Percentiles rank a stretch among this genome's conserved stretches.
These are phyloP conservation scores for Pogonophryne albipinna DNA, from an alignment of 2,797 vertebrate genomes.

Conservation along the genomic window DNA sequence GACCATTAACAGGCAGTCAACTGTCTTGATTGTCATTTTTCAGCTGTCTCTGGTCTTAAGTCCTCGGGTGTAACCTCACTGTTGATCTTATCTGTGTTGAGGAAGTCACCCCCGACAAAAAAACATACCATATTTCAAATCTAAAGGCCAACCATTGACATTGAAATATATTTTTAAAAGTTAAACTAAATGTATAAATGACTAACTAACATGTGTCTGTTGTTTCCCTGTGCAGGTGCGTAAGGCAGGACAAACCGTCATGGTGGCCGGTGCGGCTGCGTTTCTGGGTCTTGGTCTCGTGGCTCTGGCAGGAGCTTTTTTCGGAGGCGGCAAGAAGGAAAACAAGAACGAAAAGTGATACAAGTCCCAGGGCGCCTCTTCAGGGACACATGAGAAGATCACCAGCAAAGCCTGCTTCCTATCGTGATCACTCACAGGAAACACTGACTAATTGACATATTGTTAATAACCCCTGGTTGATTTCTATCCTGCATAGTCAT, in stretches of 20 bases:
- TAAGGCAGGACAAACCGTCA: conserved; percentile 49
- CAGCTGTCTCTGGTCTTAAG: no score
- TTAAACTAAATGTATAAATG: no score
- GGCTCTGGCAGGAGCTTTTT: conserved; percentile 53
- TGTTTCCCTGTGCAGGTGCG: conserved; percentile 70
- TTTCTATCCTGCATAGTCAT: not conserved
- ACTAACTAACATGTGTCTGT: not conserved
- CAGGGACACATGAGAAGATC: conserved; percentile 31
- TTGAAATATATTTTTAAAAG: no score
- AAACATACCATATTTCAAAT: no score
- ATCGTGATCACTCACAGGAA: not conserved
- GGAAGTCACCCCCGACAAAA: no score
- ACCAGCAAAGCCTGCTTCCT: conserved; percentile 42
- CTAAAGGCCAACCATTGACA: no score
- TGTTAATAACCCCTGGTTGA: not conserved
- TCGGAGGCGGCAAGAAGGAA: conserved; percentile 67
- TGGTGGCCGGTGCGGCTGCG: conserved; percentile 27
- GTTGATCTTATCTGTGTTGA: no score
- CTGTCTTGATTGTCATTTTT: no score
- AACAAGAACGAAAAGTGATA: conserved; percentile 62
- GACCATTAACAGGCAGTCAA: no score
- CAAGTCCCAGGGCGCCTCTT: not conserved
- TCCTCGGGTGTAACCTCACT: no score
- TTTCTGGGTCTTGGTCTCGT: conserved; percentile 34
- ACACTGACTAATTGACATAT: not conserved